These are phyloP conservation scores for Sebastes iracundus DNA, from an alignment of 2,797 vertebrate species.

Conservation along the genomic window DNA sequence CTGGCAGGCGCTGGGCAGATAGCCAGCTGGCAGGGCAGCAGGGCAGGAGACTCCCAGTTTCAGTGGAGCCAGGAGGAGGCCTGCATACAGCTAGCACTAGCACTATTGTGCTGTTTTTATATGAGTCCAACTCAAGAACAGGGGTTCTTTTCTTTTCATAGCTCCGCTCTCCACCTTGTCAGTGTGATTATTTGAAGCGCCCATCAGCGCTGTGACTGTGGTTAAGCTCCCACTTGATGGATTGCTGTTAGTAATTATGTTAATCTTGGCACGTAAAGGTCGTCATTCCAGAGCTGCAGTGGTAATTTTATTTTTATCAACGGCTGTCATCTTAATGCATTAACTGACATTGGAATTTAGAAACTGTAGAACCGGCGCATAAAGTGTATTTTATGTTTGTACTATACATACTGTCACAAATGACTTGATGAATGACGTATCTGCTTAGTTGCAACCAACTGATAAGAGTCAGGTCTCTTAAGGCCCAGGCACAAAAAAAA, in stretches of 20 bases:
- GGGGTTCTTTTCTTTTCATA: constrained; percentile 21
- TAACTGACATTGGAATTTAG: constrained; percentile 34
- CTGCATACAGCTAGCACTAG: constrained; percentile 17
- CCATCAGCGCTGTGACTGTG: constrained; percentile 8
- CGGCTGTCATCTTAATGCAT: constrained; percentile 49
- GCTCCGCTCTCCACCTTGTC: constrained; percentile 31
- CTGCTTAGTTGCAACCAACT: not conserved
- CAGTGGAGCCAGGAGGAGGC: constrained; percentile 52
- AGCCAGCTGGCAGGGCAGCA: constrained; percentile 73
- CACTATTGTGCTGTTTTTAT: constrained; percentile 18
- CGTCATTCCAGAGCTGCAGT: constrained; percentile 38
- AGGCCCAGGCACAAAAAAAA: too few relatives aligned
- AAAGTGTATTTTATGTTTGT: constrained; percentile 22
- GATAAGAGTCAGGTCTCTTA: not conserved
- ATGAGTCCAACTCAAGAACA: constrained; percentile 21
- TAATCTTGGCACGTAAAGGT: constrained; percentile 62
- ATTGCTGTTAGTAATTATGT: constrained; percentile 64
- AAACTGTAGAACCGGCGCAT: constrained; percentile 5
- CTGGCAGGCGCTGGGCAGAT: constrained; percentile 74
- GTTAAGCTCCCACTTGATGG: constrained; percentile 56
- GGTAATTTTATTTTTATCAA: constrained; percentile 46
- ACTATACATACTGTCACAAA: not conserved
- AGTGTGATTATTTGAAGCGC: constrained; percentile 31
- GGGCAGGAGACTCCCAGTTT: constrained; percentile 69
- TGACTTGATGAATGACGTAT: not conserved